Evolutionary conservation across 2,113 vertebrate species (phyloP).

Genomic region (Myrmophylax atrothorax): DNA sequence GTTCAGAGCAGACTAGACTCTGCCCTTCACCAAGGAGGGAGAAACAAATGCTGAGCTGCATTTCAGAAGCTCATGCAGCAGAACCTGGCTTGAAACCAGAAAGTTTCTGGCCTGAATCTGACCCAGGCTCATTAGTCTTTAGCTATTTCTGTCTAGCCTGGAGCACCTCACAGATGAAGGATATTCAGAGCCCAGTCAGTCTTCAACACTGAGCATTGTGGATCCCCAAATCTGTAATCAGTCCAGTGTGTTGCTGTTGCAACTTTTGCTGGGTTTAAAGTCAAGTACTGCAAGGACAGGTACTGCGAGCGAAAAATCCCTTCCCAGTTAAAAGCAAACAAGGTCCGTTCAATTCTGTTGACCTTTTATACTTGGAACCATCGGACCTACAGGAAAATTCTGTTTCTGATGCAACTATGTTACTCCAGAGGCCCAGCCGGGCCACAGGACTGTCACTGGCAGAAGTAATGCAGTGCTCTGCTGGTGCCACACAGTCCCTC

Average conservation of each 20-base stretch:
- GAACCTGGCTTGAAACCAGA: constrained; percentile 42
- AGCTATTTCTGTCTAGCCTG: constrained; percentile 58
- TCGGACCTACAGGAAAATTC: background rate
- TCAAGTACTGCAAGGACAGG: constrained; percentile 3
- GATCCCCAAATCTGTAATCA: background rate
- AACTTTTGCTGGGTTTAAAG: constrained; percentile 25
- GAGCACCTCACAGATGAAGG: constrained; percentile 32
- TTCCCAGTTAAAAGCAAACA: constrained; percentile 13
- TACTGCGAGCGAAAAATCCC: background rate
- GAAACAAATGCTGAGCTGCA: background rate
- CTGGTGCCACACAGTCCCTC: background rate
- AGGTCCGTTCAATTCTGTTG: background rate
- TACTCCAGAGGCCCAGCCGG: background rate
- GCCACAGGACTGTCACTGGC: background rate
- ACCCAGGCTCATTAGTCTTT: constrained; percentile 43
- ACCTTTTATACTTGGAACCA: background rate
- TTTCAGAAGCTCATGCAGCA: background rate
- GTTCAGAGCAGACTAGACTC: background rate
- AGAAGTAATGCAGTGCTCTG: background rate
- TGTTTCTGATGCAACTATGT: background rate
- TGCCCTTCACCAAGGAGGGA: background rate
- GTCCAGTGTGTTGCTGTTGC: background rate
- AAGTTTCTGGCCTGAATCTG: constrained; percentile 36
- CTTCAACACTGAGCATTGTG: background rate
- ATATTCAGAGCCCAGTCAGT: constrained; percentile 28